phyloP scores from a whole-genome alignment of 2,797 vertebrate genomes.

The Bovichtus variegatus region DNA sequence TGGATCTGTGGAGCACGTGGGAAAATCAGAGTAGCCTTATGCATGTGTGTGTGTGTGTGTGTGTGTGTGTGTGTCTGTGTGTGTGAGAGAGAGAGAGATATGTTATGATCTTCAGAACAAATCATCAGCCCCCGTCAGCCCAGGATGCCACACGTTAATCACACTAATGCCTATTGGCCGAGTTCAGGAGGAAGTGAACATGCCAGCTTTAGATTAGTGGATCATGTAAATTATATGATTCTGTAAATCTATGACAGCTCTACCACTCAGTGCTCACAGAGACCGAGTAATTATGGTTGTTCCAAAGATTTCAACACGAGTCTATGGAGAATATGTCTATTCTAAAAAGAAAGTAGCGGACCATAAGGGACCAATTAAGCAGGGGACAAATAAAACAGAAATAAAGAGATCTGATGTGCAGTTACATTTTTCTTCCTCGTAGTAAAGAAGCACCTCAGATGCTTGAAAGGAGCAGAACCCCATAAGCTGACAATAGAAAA shows the following conservation, averaged over 20 bases:
- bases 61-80: not conserved
- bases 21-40: conserved; percentile 50
- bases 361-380: conserved; percentile 49
- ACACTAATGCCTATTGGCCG: conserved; percentile 44
- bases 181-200: conserved; percentile 45
- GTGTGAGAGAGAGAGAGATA: conserved; percentile 10
- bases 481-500: conserved; percentile 26
- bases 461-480: conserved; percentile 17
- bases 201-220: conserved; percentile 40
- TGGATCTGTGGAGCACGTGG: conserved; percentile 64
- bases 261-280: conserved; percentile 18
- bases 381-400: not conserved
- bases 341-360: conserved; percentile 27
- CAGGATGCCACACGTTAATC: conserved; percentile 59
- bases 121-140: conserved; percentile 28
- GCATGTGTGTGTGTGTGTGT: not conserved
- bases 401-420: conserved; percentile 9
- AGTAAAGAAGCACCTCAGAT: conserved; percentile 24
- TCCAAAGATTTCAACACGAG: conserved; percentile 12
- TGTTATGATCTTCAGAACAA: conserved; percentile 39
- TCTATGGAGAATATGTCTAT: conserved; percentile 37
- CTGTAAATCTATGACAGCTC: conserved; percentile 35
- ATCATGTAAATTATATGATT: conserved; percentile 62
- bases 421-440: conserved; percentile 30
- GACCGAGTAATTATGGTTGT: conserved; percentile 23